Evolutionary conservation across 1,140 invertebrate genomes (phyloP), one percentile per base, ranked within the genome.

Genomic region (Oncopodura yosiiana): DNA sequence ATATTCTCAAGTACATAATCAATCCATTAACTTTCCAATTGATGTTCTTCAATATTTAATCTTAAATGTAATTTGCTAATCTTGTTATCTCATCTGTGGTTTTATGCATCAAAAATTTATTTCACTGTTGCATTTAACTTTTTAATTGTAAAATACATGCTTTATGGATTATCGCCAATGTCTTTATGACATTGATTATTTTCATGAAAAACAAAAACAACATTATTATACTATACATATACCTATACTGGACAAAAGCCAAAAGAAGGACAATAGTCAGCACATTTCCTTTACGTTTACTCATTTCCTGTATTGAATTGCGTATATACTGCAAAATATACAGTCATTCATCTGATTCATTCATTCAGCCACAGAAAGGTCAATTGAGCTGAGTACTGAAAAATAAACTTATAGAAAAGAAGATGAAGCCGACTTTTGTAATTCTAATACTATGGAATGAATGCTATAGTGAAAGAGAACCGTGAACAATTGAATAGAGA

Each of bases 151-250:
- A 26, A 12, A 16, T 45, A 14, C 11, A 12, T 11, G 4, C 41
- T 24, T 24, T 3, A 4, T 14, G 24, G 6, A 44, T 16, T 23
- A 2, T 43, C 24, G 21, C 18, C 29, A 26, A 26, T n/a, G 30
- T 32, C 27, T 32, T 4, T 32, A 12, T 32, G 41, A 26, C 44
- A 1, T n/a, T n/a, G n/a, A n/a, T n/a, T n/a, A 32, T 32, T 46
- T 34, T 34, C 23, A 30, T 46, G 44, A 46, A 30, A 46, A 46
- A 32, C 16, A 34, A 46, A 46, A 46, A 46, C 44, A 46, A 46
- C 23, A 30, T 46, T 46, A 46, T 46, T 46, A 34, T 46, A 30
- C n/a, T n/a, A n/a, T n/a, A n/a, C n/a, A n/a, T n/a, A n/a, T n/a
- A n/a, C n/a, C n/a, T n/a, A n/a, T n/a, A n/a, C n/a, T n/a, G n/a